Evolutionary conservation across 2,888 invertebrate genomes (phyloP).

Genomic region (Archaeoteleia sp.): DNA sequence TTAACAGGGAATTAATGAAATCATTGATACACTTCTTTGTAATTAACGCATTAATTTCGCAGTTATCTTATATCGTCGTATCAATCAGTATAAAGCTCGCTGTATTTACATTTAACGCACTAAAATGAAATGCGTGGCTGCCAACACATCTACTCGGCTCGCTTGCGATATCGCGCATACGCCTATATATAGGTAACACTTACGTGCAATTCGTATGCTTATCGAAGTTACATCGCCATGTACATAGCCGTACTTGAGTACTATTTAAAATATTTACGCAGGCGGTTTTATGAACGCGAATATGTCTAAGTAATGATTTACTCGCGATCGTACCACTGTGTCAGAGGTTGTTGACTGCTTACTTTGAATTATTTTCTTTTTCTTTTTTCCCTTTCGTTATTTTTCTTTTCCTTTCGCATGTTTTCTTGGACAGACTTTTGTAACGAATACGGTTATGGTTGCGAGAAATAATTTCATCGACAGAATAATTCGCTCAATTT

Average conservation of each 20-base stretch:
- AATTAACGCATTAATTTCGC: constrained; percentile 47
- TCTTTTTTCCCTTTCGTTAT: neutral
- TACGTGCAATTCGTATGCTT: constrained; percentile 54
- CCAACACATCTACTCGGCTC: constrained; percentile 33
- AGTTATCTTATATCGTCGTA: constrained; percentile 39
- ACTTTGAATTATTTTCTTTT: constrained; percentile 16
- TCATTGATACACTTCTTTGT: constrained; percentile 45
- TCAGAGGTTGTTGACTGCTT: constrained; percentile 53
- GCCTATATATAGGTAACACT: constrained; percentile 52
- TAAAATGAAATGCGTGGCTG: constrained; percentile 53
- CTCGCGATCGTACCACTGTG: constrained; percentile 46
- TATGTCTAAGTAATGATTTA: constrained; percentile 52
- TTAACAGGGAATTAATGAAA: constrained; percentile 28
- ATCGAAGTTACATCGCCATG: constrained; percentile 53
- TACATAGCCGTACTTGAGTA: constrained; percentile 49
- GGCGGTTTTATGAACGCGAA: constrained; percentile 49
- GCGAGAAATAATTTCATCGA: too few relatives aligned
- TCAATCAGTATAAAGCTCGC: constrained; percentile 40
- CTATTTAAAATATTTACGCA: constrained; percentile 55
- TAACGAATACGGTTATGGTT: too few relatives aligned
- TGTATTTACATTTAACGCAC: constrained; percentile 54
- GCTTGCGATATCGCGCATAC: constrained; percentile 37
- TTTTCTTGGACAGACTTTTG: too few relatives aligned
- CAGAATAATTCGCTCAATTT: too few relatives aligned
- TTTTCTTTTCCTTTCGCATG: neutral